Percentiles rank a stretch among this genome's conserved stretches.
These are phyloP conservation scores for Chloroclystis v-ata DNA, from an alignment of 2,888 invertebrate genomes.

Conservation along the genomic window DNA sequence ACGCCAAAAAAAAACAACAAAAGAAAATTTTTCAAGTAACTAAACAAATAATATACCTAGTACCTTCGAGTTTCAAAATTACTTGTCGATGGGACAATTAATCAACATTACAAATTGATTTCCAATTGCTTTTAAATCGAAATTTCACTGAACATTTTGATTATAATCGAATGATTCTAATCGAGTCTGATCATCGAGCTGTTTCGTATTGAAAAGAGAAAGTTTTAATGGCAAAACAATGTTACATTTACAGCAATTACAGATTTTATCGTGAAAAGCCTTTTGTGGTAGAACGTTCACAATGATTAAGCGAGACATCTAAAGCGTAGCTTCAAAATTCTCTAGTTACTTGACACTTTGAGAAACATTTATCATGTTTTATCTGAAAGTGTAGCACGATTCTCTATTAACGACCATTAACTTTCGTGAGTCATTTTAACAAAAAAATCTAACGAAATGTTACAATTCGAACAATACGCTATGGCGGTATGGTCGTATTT, in stretches of 20 bases:
- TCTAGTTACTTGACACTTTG: slow-evolving; percentile 3
- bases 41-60: no score
- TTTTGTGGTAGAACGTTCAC: slow-evolving; percentile 21
- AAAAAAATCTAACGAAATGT: no score
- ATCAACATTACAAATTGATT: neutral
- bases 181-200: slow-evolving; percentile 11
- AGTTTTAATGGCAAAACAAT: slow-evolving; percentile 24
- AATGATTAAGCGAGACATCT: slow-evolving; percentile 22
- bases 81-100: neutral
- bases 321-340: neutral
- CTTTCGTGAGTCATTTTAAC: neutral
- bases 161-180: slow-evolving; percentile 13
- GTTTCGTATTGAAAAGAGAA: slow-evolving; percentile 23
- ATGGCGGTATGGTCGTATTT: no score
- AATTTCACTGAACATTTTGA: slow-evolving; percentile 5
- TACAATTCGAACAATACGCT: no score
- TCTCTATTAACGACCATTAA: neutral
- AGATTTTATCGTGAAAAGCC: slow-evolving; percentile 26
- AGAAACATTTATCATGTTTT: slow-evolving; percentile 13
- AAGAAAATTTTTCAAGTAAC: no score
- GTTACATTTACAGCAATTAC: slow-evolving; percentile 21
- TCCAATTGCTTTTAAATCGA: neutral
- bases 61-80: no score
- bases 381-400: slow-evolving; percentile 12
- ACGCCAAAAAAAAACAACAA: no score